Percentiles rank a stretch among this genome's conserved stretches.
Conservation (phyloP, 2,113 vertebrate species). For the Passer montanus region DNA sequence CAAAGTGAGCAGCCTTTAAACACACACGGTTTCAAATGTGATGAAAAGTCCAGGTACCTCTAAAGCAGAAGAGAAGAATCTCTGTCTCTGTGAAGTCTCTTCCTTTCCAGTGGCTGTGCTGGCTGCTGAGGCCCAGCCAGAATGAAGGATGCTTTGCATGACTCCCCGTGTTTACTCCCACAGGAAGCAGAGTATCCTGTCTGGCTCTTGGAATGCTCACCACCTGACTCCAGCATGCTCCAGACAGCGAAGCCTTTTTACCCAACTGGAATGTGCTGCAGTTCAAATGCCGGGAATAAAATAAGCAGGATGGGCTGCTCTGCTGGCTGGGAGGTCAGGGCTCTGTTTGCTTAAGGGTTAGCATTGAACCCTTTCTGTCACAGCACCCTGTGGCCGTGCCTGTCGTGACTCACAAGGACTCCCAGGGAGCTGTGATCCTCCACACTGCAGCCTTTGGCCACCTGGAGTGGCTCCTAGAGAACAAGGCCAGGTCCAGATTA, state of each 20-base stretch:
- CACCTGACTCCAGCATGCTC: constrained; percentile 73
- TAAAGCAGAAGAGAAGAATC: constrained; percentile 24
- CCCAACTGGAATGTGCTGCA: constrained; percentile 48
- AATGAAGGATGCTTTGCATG: constrained; percentile 57
- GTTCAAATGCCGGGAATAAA: constrained; percentile 35
- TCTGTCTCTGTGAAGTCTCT: constrained; percentile 28
- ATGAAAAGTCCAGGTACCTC: constrained; percentile 24
- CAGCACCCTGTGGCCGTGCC: accelerated
- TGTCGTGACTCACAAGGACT: not conserved
- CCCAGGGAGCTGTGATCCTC: not conserved
- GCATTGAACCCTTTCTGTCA: not conserved
- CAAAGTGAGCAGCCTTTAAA: constrained; percentile 10
- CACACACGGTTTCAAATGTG: not conserved
- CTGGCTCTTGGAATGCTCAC: constrained; percentile 74
- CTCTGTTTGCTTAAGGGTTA: not conserved
- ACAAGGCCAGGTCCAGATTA: not conserved
- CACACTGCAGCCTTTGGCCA: not conserved
- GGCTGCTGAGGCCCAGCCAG: constrained; percentile 16
- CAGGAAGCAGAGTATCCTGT: constrained; percentile 85
- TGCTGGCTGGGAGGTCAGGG: not conserved
- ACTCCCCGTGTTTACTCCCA: constrained; percentile 67
- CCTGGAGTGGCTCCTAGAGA: not conserved
- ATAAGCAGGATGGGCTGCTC: constrained; percentile 36
- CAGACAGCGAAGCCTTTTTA: constrained; percentile 71
- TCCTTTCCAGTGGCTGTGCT: not conserved